Base-by-base conservation (phyloP, 2,113 vertebrate genomes). In the Ameiurus melas region DNA sequence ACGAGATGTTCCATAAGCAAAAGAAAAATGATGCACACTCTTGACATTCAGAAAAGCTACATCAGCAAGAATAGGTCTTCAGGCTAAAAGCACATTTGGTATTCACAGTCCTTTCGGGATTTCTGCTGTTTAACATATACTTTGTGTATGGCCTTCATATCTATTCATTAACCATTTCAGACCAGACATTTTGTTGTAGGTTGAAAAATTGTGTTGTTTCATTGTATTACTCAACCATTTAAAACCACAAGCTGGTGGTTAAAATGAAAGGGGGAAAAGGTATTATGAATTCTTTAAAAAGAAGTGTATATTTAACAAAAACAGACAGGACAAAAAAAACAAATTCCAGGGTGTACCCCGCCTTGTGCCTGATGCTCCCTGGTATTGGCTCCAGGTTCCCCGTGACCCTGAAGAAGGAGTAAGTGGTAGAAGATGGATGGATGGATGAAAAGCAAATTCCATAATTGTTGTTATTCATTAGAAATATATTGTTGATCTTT, bases 41-140 rank as follows among this genome's bases (percentile, higher is more conserved):
- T 47, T 88, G 82, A 88, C 87, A 84, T 85, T 88, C 71, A 85
- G 53, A 87, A 85, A 0, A 25, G 83, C 82, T 78, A 39, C 27
- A 77, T 84, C 87, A 88, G 87, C 87, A 88, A 78, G 58, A 84
- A 64, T 58, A 39, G 17, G 30, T 62, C 36, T 87, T 62, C 36
- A 33, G 66, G 83, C 66, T 85, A 62, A 64, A 82, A 73, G 30
- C 39, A 25, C 39, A 55, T 30, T 64, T 33, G 5, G 55, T 73
- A 87, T 71, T n/a, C 58, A 68, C 33, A 8, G 19, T 71, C 70
- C 70, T 53, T 58, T 55, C 39, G 39, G 14, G 73, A 55, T 64
- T 77, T 17, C 13, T 25, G 17, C 0, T 36, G 70, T 83, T 30
- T 47, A 58, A 12, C 79, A 51, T 51, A 30, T 47, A 1, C 82